Conservation (phyloP, 2,888 invertebrate species). For the Teleiodes luculella region DNA sequence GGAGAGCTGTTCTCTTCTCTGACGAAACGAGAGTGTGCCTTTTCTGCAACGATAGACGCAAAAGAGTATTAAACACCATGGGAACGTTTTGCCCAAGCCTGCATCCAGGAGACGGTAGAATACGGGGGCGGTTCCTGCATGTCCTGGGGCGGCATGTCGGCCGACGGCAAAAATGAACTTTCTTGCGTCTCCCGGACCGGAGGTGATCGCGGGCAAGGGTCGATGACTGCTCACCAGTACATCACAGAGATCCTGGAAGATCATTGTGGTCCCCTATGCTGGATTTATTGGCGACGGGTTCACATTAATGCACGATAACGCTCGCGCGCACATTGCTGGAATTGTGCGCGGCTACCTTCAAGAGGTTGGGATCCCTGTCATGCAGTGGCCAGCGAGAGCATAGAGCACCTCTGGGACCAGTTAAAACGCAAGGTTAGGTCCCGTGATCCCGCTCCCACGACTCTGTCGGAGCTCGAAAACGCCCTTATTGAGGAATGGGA, state of each 20-base stretch:
- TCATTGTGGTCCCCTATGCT: constrained; percentile 16
- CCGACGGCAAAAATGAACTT: constrained; percentile 22
- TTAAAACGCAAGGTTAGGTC: constrained; percentile 7
- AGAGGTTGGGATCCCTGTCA: constrained; percentile 17
- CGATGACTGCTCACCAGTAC: constrained; percentile 17
- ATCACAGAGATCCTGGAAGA: constrained; percentile 18
- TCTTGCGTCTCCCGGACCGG: constrained; percentile 22
- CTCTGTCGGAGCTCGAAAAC: too few relatives aligned
- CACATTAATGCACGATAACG: too few relatives aligned
- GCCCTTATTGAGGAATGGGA: constrained; percentile 9
- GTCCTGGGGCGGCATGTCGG: constrained; percentile 16
- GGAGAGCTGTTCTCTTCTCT: too few relatives aligned
- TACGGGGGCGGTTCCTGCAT: constrained; percentile 17
- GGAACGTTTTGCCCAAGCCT: constrained; percentile 20
- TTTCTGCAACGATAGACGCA: too few relatives aligned
- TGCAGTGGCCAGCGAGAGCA: constrained; percentile 23
- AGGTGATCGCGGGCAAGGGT: constrained; percentile 20
- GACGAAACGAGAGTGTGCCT: too few relatives aligned
- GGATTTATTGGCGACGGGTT: constrained; percentile 15
- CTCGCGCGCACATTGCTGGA: constrained; percentile 13
- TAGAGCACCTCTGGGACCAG: constrained; percentile 19
- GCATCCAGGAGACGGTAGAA: constrained; percentile 19
- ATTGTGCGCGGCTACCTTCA: constrained; percentile 10
- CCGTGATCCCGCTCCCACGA: too few relatives aligned
- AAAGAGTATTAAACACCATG: too few relatives aligned